Percentiles rank a stretch among this genome's conserved stretches.
phyloP scores from a whole-genome alignment of 2,888 invertebrate genomes.

The Stegana nigrithorax region DNA sequence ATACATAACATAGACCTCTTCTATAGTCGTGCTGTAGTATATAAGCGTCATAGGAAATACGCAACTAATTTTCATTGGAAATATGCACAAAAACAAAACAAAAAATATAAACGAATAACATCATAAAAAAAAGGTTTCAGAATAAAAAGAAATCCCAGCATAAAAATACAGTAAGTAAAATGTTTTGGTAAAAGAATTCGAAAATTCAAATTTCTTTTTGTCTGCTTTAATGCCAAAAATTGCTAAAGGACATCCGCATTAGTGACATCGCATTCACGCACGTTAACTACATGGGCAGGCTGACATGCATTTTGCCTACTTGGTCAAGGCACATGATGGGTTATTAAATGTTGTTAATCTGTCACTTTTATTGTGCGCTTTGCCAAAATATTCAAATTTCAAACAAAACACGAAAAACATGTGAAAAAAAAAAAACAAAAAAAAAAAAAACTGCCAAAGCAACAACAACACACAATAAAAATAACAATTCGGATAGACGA shows the following conservation, averaged over 20 bases:
- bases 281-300: too few species aligned
- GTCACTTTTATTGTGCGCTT: slow-evolving; percentile 27
- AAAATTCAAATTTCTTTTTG: neutral
- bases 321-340: slow-evolving; percentile 45
- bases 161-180: slow-evolving; percentile 54
- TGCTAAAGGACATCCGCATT: slow-evolving; percentile 6
- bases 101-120: too few species aligned
- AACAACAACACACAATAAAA: slow-evolving; percentile 35
- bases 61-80: too few species aligned
- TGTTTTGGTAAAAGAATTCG: slow-evolving; percentile 1
- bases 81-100: too few species aligned
- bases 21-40: neutral
- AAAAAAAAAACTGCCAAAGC: neutral
- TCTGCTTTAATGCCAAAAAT: slow-evolving; percentile 45
- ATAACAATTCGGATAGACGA: too few species aligned
- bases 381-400: slow-evolving; percentile 53
- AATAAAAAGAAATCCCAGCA: neutral
- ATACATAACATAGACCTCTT: neutral
- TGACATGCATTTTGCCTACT: too few species aligned
- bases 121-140: slow-evolving; percentile 12
- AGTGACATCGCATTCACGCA: neutral
- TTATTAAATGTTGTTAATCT: slow-evolving; percentile 61
- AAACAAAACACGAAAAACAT: slow-evolving; percentile 26
- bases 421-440: slow-evolving; percentile 18
- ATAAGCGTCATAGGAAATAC: too few species aligned